Base-by-base conservation (phyloP, 2,888 invertebrate genomes). In the Mechanitis messenoides region DNA sequence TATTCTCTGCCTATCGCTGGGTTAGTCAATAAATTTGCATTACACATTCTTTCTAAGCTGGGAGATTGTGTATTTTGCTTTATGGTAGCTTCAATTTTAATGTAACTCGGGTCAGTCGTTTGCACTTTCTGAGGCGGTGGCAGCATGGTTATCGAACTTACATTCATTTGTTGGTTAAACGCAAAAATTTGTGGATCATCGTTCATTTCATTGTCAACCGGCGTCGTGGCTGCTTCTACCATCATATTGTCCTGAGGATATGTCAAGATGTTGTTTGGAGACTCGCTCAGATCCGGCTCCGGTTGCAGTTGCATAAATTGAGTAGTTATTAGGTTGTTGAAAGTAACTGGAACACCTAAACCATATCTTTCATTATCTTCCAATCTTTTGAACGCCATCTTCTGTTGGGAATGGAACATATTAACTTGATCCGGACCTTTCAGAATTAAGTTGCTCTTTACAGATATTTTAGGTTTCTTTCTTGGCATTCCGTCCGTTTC, bases 401-500 rank as follows among this genome's bases (percentile, higher is more conserved):
- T 87, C 65, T 90, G 89, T 66, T 89, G 90, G 1, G 88, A 87
- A 74, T 90, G 87, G 65, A 90, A 90, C 84, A 87, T 88, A 67
- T 90, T 87, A 35, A 83, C 84, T 65, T 88, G 87, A 70, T 91
- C 90, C 0, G 91, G 90, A 0, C 90, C 91, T 72, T 91, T 91
- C 3, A 91, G 71, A 66, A 91, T 88, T 47, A 91, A 71, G 69
- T 91, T 91, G 68, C 91, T 91, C 72, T 91, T 91, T 0, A 91
- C 91, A 1, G 90, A 91, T 79, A 91, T 91, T 70, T 91, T 91
- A 0, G 91, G 86, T 61, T 90, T 90, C 68, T 91, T 91, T 38
- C 90, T 77, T 0, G 89, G 88, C 47, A 71, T 76, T 1, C 85
- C 83, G 45, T 90, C 89, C 2, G 65, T 66, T 45, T 88, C 88